A percentile compares a stretch with the other conserved stretches of the same genome.
Conservation (phyloP, 2,113 vertebrate species). For the Pachyramphus minor region DNA sequence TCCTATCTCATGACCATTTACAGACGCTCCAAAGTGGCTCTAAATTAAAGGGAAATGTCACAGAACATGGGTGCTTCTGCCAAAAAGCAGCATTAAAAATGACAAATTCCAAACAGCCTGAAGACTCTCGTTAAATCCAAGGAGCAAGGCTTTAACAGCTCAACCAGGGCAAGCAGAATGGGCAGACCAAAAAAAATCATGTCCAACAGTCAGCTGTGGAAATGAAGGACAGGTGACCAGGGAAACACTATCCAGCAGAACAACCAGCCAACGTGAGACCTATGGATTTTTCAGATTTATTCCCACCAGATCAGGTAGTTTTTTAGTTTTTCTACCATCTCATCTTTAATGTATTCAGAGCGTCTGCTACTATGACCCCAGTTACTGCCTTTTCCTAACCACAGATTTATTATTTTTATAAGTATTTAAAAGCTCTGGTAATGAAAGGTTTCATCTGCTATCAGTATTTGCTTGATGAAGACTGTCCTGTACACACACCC, state of each 20-base stretch:
- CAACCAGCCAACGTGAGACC: background rate
- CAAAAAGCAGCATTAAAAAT: constrained; percentile 65
- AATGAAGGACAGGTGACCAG: background rate
- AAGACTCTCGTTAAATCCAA: constrained; percentile 37
- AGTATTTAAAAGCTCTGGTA: background rate
- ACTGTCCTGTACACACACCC: background rate
- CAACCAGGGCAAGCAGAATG: background rate
- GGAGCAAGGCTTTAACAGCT: constrained; percentile 2
- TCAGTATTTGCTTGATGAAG: background rate
- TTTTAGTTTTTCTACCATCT: background rate
- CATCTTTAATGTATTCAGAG: background rate
- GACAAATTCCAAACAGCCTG: constrained; percentile 59
- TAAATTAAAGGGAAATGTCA: constrained; percentile 67
- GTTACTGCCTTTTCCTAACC: background rate
- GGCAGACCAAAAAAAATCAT: background rate
- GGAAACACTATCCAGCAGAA: background rate
- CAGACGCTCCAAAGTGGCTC: constrained; percentile 54
- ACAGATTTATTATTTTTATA: background rate
- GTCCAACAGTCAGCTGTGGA: background rate
- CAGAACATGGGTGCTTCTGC: constrained; percentile 47
- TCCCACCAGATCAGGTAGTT: background rate
- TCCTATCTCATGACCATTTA: constrained; percentile 63
- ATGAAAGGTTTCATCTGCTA: constrained; percentile 4
- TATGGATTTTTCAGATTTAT: constrained; percentile 17
- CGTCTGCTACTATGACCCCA: background rate